Conservation (phyloP, 1,140 invertebrate genomes). For the Aphelenchoides avenae region DNA sequence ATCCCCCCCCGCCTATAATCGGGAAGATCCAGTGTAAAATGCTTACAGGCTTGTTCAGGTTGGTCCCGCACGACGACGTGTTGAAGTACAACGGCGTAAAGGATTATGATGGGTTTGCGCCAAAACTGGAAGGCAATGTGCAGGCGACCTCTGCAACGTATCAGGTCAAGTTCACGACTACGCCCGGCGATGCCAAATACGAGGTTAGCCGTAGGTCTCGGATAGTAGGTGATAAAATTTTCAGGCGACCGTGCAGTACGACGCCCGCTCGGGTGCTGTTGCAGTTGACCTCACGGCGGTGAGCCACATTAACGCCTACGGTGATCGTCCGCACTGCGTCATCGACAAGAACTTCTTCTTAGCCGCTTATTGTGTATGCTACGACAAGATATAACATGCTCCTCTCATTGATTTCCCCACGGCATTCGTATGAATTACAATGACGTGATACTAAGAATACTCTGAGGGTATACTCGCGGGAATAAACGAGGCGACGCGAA, state of each 20-base stretch:
- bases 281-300: conserved; percentile 71
- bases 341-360: too few species aligned
- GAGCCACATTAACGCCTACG: conserved; percentile 81
- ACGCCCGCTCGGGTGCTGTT: conserved; percentile 66
- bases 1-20: too few species aligned
- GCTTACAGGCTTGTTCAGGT: conserved; percentile 33
- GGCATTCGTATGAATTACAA: too few species aligned
- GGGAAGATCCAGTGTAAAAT: too few species aligned
- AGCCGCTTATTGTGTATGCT: too few species aligned
- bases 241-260: conserved; percentile 67
- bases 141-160: conserved; percentile 67
- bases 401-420: too few species aligned
- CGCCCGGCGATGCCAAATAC: conserved; percentile 73
- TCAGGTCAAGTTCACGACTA: conserved; percentile 72
- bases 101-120: conserved; percentile 75
- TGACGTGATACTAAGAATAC: too few species aligned
- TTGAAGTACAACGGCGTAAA: conserved; percentile 71
- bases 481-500: too few species aligned
- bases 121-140: conserved; percentile 70
- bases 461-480: too few species aligned
- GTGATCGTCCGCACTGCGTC: conserved; percentile 73
- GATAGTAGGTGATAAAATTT: conserved; percentile 6
- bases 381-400: too few species aligned
- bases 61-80: conserved; percentile 65
- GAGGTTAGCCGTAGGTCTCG: conserved; percentile 65